A percentile compares a stretch with the other conserved stretches of the same genome.
phyloP scores from a whole-genome alignment of 2,888 invertebrate genomes.

The Crossocerus cetratus region DNA sequence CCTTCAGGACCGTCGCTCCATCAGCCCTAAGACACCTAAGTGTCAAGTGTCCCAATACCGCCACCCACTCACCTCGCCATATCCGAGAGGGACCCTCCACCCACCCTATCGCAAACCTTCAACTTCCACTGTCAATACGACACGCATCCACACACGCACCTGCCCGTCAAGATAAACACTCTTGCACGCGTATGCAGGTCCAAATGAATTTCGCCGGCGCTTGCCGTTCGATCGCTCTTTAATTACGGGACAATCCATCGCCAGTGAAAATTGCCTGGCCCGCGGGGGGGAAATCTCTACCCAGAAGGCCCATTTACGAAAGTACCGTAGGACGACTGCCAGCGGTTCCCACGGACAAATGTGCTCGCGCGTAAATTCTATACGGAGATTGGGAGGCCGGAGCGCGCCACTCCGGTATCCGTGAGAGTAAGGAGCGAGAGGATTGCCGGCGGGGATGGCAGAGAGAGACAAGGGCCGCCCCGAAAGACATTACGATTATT shows the following conservation, averaged over 20 bases:
- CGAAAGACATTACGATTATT: slow-evolving; percentile 77
- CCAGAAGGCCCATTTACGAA: neutral
- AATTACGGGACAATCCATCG: neutral
- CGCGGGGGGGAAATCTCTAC: slow-evolving; percentile 1
- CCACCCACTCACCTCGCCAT: slow-evolving; percentile 19
- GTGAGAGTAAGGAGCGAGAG: slow-evolving; percentile 49
- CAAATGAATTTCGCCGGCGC: neutral
- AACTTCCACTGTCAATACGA: slow-evolving; percentile 49
- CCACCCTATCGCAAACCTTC: slow-evolving; percentile 16
- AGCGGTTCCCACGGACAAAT: slow-evolving; percentile 48
- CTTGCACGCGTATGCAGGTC: neutral
- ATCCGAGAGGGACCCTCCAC: slow-evolving; percentile 21
- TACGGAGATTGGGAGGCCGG: slow-evolving; percentile 55
- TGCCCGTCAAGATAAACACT: neutral
- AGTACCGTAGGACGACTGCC: slow-evolving; percentile 5
- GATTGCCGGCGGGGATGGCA: slow-evolving; percentile 25
- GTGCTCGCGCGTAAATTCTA: slow-evolving; percentile 50
- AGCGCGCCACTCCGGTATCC: slow-evolving; percentile 43
- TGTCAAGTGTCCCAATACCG: slow-evolving; percentile 69
- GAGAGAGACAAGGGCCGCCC: slow-evolving; percentile 49
- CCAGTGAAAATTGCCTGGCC: neutral
- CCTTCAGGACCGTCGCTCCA: slow-evolving; percentile 56
- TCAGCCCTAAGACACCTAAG: slow-evolving; percentile 63
- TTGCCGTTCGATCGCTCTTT: neutral
- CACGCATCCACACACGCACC: slow-evolving; percentile 54